A percentile compares a stretch with the other conserved stretches of the same genome.
phyloP scores from a whole-genome alignment of 2,888 invertebrate species.

The Desoria tigrina region DNA sequence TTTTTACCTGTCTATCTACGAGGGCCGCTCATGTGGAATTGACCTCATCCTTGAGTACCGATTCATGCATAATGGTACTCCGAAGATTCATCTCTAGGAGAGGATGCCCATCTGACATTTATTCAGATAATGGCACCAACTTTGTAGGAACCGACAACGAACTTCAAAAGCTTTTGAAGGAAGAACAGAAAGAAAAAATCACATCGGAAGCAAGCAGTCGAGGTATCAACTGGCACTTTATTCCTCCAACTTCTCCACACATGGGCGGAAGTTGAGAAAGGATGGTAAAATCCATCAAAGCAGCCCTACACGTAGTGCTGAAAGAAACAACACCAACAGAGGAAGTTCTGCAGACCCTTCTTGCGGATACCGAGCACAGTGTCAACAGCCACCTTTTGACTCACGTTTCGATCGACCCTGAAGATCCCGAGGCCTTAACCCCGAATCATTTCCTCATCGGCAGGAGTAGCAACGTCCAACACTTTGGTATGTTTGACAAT shows the following conservation, averaged over 20 bases:
- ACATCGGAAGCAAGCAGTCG: background rate
- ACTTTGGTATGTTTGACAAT: constrained; percentile 31
- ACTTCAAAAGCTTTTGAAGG: background rate
- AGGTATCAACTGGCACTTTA: constrained; percentile 9
- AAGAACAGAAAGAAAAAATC: background rate
- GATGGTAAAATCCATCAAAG: background rate
- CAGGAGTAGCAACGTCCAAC: background rate
- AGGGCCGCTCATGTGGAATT: constrained; percentile 7
- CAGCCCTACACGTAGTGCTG: background rate
- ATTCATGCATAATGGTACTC: background rate
- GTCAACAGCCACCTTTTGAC: constrained; percentile 4
- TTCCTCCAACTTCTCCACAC: constrained; percentile 10
- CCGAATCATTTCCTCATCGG: constrained; percentile 4
- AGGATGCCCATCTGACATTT: constrained; percentile 1
- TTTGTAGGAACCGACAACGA: constrained; percentile 7
- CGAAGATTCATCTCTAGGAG: background rate
- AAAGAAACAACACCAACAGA: background rate
- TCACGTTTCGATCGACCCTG: constrained; percentile 7
- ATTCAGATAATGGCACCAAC: constrained; percentile 15
- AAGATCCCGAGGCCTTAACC: constrained; percentile 1
- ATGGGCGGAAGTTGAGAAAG: constrained; percentile 11
- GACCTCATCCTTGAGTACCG: background rate
- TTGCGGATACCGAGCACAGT: background rate
- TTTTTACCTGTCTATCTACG: constrained; percentile 11
- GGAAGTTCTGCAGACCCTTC: constrained; percentile 8